phyloP scores from a whole-genome alignment of 1,140 invertebrate genomes.

The Bilobella aurantiaca region DNA sequence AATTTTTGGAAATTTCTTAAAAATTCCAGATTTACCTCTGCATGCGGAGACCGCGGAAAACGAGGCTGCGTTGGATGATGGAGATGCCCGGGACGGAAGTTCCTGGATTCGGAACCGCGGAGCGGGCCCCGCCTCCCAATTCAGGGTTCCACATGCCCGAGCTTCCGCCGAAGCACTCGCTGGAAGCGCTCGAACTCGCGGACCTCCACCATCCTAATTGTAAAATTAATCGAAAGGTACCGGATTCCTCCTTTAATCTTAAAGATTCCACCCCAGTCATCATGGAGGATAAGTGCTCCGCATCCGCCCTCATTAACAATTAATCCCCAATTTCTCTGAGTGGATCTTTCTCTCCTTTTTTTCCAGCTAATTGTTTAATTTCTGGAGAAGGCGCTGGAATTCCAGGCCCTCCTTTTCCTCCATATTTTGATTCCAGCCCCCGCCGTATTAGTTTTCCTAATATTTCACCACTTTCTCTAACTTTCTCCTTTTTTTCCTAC shows the following conservation, averaged over 20 bases:
- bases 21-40: conserved; percentile 51
- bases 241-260: conserved; percentile 1
- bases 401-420: not conserved
- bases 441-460: conserved; percentile 3
- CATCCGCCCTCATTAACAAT: conserved; percentile 1
- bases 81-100: conserved; percentile 61
- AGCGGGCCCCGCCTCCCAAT: conserved; percentile 61
- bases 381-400: conserved; percentile 10
- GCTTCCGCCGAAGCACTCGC: conserved; percentile 50
- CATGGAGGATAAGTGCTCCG: no score
- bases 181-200: conserved; percentile 86
- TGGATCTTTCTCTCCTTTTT: not conserved
- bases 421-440: not conserved
- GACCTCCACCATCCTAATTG: conserved; percentile 92
- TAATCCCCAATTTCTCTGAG: not conserved
- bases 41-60: conserved; percentile 86
- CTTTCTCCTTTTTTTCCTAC: not conserved
- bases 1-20: no score
- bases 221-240: conserved; percentile 74
- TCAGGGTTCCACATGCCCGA: conserved; percentile 65
- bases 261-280: not conserved
- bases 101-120: conserved; percentile 29
- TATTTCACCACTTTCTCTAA: not conserved
- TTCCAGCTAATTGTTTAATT: not conserved
- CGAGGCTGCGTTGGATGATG: conserved; percentile 85